Evolutionary conservation across 2,888 invertebrate species (phyloP).

Genomic region (Mythimna albipuncta): DNA sequence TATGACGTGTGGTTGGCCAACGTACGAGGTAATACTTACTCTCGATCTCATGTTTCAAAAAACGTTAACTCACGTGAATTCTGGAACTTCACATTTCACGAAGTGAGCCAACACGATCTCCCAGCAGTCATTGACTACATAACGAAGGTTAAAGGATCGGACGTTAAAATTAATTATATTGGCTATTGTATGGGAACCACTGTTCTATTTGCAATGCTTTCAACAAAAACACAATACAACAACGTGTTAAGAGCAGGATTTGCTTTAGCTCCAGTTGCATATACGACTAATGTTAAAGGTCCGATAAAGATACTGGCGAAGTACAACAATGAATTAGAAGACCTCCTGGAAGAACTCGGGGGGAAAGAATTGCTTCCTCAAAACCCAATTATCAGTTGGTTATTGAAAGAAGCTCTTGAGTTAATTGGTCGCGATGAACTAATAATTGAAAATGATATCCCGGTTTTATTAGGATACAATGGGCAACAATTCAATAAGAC

Average conservation of each 20-base stretch:
- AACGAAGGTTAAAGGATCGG: slow-evolving; percentile 81
- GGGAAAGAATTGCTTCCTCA: slow-evolving; percentile 94
- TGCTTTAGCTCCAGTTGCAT: slow-evolving; percentile 93
- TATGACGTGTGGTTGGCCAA: slow-evolving; percentile 97
- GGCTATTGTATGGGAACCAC: slow-evolving; percentile 98
- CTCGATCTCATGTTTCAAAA: slow-evolving; percentile 91
- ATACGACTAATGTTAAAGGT: slow-evolving; percentile 92
- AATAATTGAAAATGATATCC: slow-evolving; percentile 93
- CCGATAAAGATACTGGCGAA: slow-evolving; percentile 93
- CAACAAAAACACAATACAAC: slow-evolving; percentile 92
- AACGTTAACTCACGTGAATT: slow-evolving; percentile 90
- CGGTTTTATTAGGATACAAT: slow-evolving; percentile 93
- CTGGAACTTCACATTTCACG: slow-evolving; percentile 96
- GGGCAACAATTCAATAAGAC: slow-evolving; percentile 92
- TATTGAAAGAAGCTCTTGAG: slow-evolving; percentile 92
- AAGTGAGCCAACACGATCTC: slow-evolving; percentile 96
- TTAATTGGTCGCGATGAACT: slow-evolving; percentile 83
- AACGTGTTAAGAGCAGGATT: slow-evolving; percentile 92
- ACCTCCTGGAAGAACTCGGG: slow-evolving; percentile 92
- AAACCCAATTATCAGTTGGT: slow-evolving; percentile 89
- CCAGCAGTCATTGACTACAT: slow-evolving; percentile 95
- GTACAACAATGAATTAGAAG: slow-evolving; percentile 91
- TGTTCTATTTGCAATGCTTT: slow-evolving; percentile 93
- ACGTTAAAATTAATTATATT: slow-evolving; percentile 92
- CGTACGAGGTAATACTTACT: slow-evolving; percentile 95